Conservation (phyloP, 2,888 invertebrate species). For the Augochlorella aurata region DNA sequence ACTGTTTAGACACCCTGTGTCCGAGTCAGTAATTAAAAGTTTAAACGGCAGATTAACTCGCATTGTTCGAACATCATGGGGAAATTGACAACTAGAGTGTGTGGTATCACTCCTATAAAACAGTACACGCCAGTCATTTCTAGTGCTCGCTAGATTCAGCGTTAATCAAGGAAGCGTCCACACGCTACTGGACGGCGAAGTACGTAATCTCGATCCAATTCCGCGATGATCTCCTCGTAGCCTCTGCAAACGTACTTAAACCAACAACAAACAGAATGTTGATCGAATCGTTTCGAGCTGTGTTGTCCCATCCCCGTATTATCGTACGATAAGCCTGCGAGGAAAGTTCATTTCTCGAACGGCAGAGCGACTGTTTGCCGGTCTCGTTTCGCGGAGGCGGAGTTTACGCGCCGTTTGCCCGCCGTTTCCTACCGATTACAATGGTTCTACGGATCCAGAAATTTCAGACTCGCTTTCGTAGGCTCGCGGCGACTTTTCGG, state of each 20-base stretch:
- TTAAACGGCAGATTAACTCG: too few relatives aligned
- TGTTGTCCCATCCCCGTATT: not conserved
- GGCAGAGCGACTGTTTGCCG: not conserved
- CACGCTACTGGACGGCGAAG: not conserved
- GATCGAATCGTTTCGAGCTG: not conserved
- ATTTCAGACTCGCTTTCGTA: slow-evolving; percentile 44
- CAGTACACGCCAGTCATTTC: too few relatives aligned
- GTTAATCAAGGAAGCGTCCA: too few relatives aligned
- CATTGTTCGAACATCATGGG: too few relatives aligned
- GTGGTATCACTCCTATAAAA: too few relatives aligned
- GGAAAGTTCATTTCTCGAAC: not conserved
- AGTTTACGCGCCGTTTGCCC: not conserved
- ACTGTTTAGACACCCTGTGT: too few relatives aligned
- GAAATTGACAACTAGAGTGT: too few relatives aligned
- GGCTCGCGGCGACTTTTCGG: slow-evolving; percentile 12
- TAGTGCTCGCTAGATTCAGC: too few relatives aligned
- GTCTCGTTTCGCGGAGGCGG: not conserved
- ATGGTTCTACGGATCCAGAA: not conserved
- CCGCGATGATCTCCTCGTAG: not conserved
- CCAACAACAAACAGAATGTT: not conserved
- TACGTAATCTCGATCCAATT: not conserved
- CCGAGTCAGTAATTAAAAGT: too few relatives aligned
- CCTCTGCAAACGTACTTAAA: not conserved
- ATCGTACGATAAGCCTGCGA: not conserved
- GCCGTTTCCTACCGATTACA: not conserved